phyloP scores from a whole-genome alignment of 2,113 vertebrate genomes.

The Sphyrna mokarran region DNA sequence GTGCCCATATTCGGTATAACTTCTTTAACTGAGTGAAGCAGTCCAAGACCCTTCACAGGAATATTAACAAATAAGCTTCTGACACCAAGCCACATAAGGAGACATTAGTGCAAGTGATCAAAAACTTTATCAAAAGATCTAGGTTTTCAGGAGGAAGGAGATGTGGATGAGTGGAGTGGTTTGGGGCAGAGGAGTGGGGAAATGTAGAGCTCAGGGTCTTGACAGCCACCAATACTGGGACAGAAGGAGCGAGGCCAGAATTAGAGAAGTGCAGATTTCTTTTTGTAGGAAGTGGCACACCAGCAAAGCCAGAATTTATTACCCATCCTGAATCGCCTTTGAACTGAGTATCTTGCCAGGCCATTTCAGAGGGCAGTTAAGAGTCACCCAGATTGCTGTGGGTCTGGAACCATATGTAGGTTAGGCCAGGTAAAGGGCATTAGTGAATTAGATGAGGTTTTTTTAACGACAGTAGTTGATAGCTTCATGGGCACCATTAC shows the following conservation, averaged over 20 bases:
- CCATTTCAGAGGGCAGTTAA: too few species aligned
- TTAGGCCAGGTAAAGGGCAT: too few species aligned
- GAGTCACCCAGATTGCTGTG: too few species aligned
- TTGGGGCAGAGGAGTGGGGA: not conserved
- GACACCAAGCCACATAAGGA: not conserved
- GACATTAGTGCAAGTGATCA: not conserved
- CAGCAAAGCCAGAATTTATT: too few species aligned
- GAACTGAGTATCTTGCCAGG: too few species aligned
- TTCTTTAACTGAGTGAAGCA: not conserved
- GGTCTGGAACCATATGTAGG: too few species aligned
- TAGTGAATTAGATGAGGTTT: too few species aligned
- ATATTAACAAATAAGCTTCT: not conserved
- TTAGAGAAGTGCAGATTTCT: not conserved
- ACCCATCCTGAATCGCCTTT: too few species aligned
- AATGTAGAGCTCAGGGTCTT: not conserved
- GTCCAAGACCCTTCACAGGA: not conserved
- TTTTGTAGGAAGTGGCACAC: too few species aligned
- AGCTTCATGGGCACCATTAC: too few species aligned
- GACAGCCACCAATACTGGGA: not conserved
- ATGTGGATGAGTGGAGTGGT: not conserved
- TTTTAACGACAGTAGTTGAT: too few species aligned
- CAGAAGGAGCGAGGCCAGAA: not conserved
- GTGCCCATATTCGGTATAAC: not conserved
- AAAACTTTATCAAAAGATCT: too few species aligned
- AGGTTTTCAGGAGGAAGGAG: not conserved